Conservation (phyloP, 2,888 invertebrate species). For the Synanthedon tipuliformis region DNA sequence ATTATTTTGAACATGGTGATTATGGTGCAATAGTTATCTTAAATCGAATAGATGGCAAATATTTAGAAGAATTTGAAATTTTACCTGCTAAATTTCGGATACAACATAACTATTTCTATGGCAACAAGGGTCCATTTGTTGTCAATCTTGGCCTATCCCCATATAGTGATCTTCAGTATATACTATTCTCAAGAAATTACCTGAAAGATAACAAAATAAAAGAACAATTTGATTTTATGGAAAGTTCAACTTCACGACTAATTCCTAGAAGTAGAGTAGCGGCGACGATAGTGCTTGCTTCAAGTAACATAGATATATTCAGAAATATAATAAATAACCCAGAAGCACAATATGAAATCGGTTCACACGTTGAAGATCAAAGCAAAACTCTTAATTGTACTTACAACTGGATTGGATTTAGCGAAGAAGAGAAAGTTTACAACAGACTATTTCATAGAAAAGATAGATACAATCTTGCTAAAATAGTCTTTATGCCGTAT, state of each 20-base stretch:
- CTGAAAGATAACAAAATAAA: conserved; percentile 86
- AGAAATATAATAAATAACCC: conserved; percentile 94
- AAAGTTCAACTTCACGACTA: conserved; percentile 75
- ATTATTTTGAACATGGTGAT: conserved; percentile 85
- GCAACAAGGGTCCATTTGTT: conserved; percentile 90
- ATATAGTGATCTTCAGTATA: conserved; percentile 82
- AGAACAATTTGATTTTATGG: conserved; percentile 83
- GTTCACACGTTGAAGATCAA: conserved; percentile 94
- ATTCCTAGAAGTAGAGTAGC: conserved; percentile 93
- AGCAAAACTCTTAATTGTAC: conserved; percentile 94
- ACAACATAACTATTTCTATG: conserved; percentile 89
- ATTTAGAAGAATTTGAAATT: conserved; percentile 82
- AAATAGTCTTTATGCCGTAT: conserved; percentile 91
- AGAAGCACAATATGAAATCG: conserved; percentile 92
- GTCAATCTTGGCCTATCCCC: conserved; percentile 89
- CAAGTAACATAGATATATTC: conserved; percentile 88
- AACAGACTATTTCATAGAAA: conserved; percentile 84
- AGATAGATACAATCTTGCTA: conserved; percentile 94
- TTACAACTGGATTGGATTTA: conserved; percentile 91
- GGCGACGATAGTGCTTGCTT: conserved; percentile 91
- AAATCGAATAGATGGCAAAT: conserved; percentile 74
- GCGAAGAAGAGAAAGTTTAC: conserved; percentile 79
- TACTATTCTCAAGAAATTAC: conserved; percentile 89
- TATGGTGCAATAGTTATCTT: conserved; percentile 88
- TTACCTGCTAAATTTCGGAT: conserved; percentile 79